phyloP scores from a whole-genome alignment of 2,888 invertebrate species.

The Heliconius cydno region DNA sequence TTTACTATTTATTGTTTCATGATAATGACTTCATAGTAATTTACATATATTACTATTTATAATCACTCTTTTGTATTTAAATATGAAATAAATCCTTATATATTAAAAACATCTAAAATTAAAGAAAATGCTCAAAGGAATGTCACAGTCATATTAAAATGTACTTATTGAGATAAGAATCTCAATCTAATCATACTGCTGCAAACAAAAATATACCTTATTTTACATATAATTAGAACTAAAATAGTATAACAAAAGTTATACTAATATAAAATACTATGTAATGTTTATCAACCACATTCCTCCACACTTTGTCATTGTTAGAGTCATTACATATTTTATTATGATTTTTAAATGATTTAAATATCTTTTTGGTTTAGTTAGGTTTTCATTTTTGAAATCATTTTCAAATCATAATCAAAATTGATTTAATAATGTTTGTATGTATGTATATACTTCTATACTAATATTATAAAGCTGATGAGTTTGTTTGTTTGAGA shows the following conservation, averaged over 20 bases:
- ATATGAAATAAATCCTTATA: not conserved
- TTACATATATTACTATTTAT: not conserved
- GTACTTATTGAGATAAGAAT: conserved; percentile 1
- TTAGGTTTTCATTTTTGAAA: too few species aligned
- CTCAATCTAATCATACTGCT: conserved; percentile 3
- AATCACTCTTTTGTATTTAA: not conserved
- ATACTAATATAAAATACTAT: conserved; percentile 1
- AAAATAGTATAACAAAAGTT: not conserved
- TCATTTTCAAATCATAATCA: too few species aligned
- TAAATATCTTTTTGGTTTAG: not conserved
- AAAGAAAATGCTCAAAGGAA: conserved; percentile 5
- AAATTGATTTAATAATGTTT: too few species aligned
- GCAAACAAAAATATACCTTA: not conserved
- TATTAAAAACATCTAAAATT: not conserved
- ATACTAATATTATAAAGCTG: too few species aligned
- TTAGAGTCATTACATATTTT: not conserved
- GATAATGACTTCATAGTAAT: not conserved
- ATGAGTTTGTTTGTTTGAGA: too few species aligned
- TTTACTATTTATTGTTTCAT: too few species aligned
- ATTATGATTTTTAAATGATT: not conserved
- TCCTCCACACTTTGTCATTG: conserved; percentile 19
- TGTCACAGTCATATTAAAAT: conserved; percentile 12
- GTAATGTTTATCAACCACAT: conserved; percentile 12
- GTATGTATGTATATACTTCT: too few species aligned
- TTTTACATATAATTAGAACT: not conserved